Conservation (phyloP, 2,888 invertebrate species). For the Diaphora mendica region DNA sequence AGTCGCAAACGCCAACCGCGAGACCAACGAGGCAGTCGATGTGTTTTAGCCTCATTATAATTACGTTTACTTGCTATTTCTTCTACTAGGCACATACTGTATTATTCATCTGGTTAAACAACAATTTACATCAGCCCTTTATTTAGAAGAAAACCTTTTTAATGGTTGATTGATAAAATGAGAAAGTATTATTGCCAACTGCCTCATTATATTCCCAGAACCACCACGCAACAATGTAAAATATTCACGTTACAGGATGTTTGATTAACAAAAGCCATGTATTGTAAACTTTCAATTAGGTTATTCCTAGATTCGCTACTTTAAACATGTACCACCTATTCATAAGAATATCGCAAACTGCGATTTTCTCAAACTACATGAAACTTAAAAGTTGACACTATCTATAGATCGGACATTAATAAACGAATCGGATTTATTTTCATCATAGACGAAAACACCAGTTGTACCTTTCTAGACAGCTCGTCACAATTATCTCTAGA, state of each 20-base stretch:
- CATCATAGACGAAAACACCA: too few relatives aligned
- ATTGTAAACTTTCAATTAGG: slow-evolving; percentile 55
- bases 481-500: too few relatives aligned
- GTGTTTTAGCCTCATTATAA: too few relatives aligned
- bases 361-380: neutral
- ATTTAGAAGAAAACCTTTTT: neutral
- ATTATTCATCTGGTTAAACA: neutral
- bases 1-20: too few relatives aligned
- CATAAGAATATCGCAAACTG: neutral
- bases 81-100: too few relatives aligned
- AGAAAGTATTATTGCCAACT: slow-evolving; percentile 6
- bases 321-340: slow-evolving; percentile 22
- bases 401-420: too few relatives aligned
- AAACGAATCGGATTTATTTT: too few relatives aligned
- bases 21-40: too few relatives aligned
- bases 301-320: slow-evolving; percentile 37
- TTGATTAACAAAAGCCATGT: slow-evolving; percentile 51
- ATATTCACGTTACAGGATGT: slow-evolving; percentile 55
- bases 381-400: too few relatives aligned
- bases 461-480: too few relatives aligned
- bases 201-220: slow-evolving; percentile 34
- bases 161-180: neutral
- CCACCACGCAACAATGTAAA: slow-evolving; percentile 48
- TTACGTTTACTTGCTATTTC: too few relatives aligned
- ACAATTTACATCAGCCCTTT: neutral